Evolutionary conservation across 2,888 invertebrate genomes (phyloP).

Genomic region (Fabriciana adippe): DNA sequence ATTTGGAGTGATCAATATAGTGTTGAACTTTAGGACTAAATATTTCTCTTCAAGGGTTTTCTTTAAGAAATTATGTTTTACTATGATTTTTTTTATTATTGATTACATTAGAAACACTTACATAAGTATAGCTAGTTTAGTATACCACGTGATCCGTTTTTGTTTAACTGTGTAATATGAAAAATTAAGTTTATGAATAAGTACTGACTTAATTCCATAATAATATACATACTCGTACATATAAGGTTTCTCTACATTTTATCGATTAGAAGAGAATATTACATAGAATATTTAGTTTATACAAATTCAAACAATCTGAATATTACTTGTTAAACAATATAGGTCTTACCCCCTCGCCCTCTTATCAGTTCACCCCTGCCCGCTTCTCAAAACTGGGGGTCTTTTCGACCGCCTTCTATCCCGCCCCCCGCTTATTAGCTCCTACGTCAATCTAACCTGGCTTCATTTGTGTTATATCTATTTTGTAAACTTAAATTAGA

Average conservation of each 20-base stretch:
- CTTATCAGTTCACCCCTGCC: conserved; percentile 53
- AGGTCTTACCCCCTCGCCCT: conserved; percentile 46
- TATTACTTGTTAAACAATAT: conserved; percentile 42
- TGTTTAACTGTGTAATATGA: too few species aligned
- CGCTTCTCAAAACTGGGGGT: conserved; percentile 46
- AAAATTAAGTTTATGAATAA: too few species aligned
- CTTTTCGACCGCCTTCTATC: conserved; percentile 50
- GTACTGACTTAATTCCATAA: too few species aligned
- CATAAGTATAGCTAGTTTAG: too few species aligned
- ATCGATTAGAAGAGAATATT: conserved; percentile 12
- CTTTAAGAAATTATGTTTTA: too few species aligned
- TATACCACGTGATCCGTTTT: too few species aligned
- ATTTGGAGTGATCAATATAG: too few species aligned
- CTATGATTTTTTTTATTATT: too few species aligned
- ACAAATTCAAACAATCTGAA: conserved; percentile 33
- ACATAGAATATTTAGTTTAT: conserved; percentile 28
- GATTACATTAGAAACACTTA: too few species aligned
- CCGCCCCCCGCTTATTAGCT: conserved; percentile 49
- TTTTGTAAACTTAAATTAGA: conserved; percentile 29
- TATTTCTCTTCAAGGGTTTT: too few species aligned
- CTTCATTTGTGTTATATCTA: conserved; percentile 40
- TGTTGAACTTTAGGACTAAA: too few species aligned
- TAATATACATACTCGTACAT: too few species aligned
- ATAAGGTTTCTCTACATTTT: not conserved
- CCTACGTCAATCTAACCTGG: conserved; percentile 47